These are phyloP conservation scores for Artemisiospiza belli DNA, from an alignment of 2,113 vertebrate genomes.

Conservation along the genomic window DNA sequence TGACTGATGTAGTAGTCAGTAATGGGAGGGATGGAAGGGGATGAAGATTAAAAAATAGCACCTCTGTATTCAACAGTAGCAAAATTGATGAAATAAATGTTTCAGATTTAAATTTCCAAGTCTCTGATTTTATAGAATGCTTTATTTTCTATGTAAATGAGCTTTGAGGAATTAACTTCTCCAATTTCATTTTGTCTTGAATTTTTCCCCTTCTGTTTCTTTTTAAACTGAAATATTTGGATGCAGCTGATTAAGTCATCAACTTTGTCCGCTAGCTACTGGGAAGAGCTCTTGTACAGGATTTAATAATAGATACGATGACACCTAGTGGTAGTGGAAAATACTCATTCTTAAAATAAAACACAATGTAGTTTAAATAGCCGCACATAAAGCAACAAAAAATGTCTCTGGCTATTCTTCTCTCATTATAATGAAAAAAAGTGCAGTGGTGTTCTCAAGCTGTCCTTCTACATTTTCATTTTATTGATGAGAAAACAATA, in stretches of 20 bases:
- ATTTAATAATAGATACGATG: slow-evolving; percentile 66
- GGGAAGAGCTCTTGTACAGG: not conserved
- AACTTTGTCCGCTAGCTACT: not conserved
- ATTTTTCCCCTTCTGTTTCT: not conserved
- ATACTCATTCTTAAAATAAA: not conserved
- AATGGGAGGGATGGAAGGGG: not conserved
- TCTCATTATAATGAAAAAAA: not conserved
- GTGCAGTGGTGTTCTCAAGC: not conserved
- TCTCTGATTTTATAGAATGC: not conserved
- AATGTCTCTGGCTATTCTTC: not conserved
- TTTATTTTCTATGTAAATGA: not conserved
- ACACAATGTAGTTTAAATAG: not conserved
- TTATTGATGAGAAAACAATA: not conserved
- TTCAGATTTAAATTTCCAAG: not conserved
- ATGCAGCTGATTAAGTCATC: slow-evolving; percentile 31
- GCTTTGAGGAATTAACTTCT: not conserved
- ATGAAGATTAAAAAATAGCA: not conserved
- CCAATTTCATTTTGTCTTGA: not conserved
- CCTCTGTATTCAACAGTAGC: not conserved
- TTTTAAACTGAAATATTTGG: slow-evolving; percentile 11
- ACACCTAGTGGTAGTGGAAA: slow-evolving; percentile 74
- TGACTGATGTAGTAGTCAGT: not conserved
- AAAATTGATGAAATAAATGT: not conserved
- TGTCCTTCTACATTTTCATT: not conserved
- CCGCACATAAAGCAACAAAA: not conserved